These are phyloP conservation scores for Metridium senile DNA, from an alignment of 92 coral and sea anemone species.

Conservation along the genomic window DNA sequence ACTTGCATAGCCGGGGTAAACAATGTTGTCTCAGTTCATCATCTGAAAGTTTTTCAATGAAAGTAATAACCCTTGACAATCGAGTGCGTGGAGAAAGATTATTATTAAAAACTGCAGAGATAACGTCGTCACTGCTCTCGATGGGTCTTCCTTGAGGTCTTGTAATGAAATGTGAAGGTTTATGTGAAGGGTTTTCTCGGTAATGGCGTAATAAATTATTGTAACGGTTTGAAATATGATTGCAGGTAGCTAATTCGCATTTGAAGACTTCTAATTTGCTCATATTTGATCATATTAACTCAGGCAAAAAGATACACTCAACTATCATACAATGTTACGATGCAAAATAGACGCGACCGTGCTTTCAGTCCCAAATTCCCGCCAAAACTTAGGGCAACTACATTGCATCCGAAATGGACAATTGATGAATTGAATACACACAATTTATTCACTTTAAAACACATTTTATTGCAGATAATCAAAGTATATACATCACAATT, in stretches of 20 bases:
- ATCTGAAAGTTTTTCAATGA: not conserved
- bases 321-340: constrained; percentile 3
- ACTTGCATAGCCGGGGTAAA: not conserved
- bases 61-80: not conserved
- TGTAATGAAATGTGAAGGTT: not conserved
- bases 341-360: not conserved
- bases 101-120: not conserved
- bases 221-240: not conserved
- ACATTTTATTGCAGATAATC: too few relatives aligned
- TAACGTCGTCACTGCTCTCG: not conserved
- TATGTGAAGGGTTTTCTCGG: not conserved
- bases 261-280: too few relatives aligned
- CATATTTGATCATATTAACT: too few relatives aligned
- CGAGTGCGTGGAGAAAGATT: not conserved
- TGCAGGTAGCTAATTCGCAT: not conserved
- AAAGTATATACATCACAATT: too few relatives aligned
- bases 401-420: not conserved
- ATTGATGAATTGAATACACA: not conserved
- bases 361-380: not conserved
- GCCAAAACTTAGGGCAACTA: not conserved
- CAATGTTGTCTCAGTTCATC: constrained; percentile 8
- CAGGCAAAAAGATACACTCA: too few relatives aligned
- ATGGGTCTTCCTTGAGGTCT: not conserved
- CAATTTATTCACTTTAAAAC: too few relatives aligned
- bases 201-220: not conserved